Base-by-base conservation (phyloP, 2,797 vertebrate species). In the Bucorvus abyssinicus region DNA sequence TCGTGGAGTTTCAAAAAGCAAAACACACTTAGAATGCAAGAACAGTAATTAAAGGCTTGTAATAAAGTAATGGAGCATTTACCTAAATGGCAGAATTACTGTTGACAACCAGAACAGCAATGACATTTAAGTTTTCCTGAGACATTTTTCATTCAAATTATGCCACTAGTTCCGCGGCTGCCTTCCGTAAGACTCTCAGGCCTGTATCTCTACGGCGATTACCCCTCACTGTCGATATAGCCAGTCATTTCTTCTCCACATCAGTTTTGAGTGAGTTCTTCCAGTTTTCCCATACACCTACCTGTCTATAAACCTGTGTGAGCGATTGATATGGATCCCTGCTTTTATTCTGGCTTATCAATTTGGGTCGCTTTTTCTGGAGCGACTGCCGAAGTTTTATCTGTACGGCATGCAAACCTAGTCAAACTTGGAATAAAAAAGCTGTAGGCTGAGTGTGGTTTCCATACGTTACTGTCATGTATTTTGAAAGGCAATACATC, bases 81-180 rank as follows among this genome's bases (percentile, higher is more conserved):
- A 83, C 57, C 84, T 89, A 87, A 93, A 83, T 75, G 84, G 90
- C 78, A 94, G 82, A 88, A 92, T 78, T 83, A 29, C 68, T 92
- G 75, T 77, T 96, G 93, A 87, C 92, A 96, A 55, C 68, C 38
- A 65, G 61, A 94, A 55, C 55, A 74, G 68, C 75, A 89, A 83
- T 85, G 90, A 68, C 91, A 94, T 96, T 95, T 90, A 92, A 77
- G 61, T 87, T 93, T 96, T 94, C 55, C 75, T 89, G 81, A 96
- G 84, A 93, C 42, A 71, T 94, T 92, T 78, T 59, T 87, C 90
- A 89, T 95, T 94, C 88, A 93, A 82, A 94, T 92, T 83, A 65
- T 68, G 71, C 77, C 86, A 75, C 60, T 75, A 81, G 47, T 90
- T 93, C 75, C 87, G 84, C 95, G 69, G 49, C 12, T 94, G 3